phyloP scores from a whole-genome alignment of 2,888 invertebrate genomes.

The Nycteola revayana region DNA sequence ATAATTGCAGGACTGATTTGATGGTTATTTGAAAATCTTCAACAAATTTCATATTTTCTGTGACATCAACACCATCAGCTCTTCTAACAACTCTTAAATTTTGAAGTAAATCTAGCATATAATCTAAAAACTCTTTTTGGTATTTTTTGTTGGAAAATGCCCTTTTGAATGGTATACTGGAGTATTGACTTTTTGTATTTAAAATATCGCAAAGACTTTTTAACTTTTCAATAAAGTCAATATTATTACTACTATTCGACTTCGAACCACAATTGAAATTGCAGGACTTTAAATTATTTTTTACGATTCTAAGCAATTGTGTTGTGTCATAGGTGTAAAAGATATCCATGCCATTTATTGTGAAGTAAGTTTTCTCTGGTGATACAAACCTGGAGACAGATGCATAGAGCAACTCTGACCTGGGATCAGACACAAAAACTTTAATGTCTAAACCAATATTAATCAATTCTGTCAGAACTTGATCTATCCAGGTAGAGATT shows the following conservation, averaged over 20 bases:
- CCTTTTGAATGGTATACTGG: constrained; percentile 17
- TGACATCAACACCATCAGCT: constrained; percentile 25
- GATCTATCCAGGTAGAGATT: constrained; percentile 33
- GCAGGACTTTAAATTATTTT: constrained; percentile 27
- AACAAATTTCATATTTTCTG: constrained; percentile 29
- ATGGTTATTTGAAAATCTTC: constrained; percentile 35
- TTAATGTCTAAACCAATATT: constrained; percentile 33
- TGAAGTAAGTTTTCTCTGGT: constrained; percentile 28
- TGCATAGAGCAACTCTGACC: constrained; percentile 28
- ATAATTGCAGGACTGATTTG: constrained; percentile 28
- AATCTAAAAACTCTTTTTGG: constrained; percentile 25
- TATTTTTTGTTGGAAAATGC: constrained; percentile 29
- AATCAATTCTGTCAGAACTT: constrained; percentile 23
- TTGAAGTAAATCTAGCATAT: constrained; percentile 30
- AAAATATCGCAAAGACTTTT: constrained; percentile 29
- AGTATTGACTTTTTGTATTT: constrained; percentile 18
- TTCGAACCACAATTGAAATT: constrained; percentile 24
- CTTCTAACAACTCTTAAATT: constrained; percentile 32
- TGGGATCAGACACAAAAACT: constrained; percentile 29
- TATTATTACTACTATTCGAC: constrained; percentile 20
- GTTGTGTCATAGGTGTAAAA: constrained; percentile 30
- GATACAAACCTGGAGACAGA: constrained; percentile 25
- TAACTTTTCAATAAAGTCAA: constrained; percentile 25
- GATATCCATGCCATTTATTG: constrained; percentile 26
- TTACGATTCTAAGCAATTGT: constrained; percentile 24